Conservation (phyloP, 2,888 invertebrate species). For the Mechanitis messenoides region DNA sequence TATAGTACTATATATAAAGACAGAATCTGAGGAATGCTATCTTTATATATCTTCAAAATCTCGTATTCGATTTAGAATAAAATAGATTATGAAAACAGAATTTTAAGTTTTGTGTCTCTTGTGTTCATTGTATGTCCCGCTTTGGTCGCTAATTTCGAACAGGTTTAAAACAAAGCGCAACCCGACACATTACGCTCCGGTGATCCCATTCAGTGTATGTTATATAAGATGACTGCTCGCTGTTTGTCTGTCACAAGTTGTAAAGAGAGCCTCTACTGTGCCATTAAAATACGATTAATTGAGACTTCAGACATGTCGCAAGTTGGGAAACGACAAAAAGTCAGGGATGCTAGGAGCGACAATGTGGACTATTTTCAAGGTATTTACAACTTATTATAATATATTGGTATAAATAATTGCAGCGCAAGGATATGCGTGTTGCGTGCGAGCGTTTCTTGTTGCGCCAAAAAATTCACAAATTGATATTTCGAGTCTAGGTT, state of each 20-base stretch:
- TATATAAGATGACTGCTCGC: conserved; percentile 47
- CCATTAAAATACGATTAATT: not conserved
- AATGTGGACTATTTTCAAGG: conserved; percentile 64
- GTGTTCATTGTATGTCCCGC: not conserved
- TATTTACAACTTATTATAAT: conserved; percentile 25
- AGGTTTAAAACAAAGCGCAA: conserved; percentile 42
- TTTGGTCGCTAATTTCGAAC: conserved; percentile 21
- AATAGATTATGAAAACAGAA: no score
- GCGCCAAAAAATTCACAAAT: no score
- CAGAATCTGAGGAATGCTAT: no score
- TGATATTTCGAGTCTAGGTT: no score
- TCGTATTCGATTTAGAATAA: no score
- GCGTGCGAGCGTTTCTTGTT: no score
- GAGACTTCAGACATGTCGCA: conserved; percentile 45
- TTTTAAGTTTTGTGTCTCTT: not conserved
- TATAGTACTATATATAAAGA: no score
- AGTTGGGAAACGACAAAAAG: conserved; percentile 58
- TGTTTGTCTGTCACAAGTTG: conserved; percentile 25
- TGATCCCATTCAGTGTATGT: conserved; percentile 51
- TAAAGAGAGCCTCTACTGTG: not conserved
- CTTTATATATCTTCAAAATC: no score
- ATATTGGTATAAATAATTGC: not conserved
- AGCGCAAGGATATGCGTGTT: no score
- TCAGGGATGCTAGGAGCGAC: conserved; percentile 49
- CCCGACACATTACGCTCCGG: conserved; percentile 40